A percentile compares a stretch with the other conserved stretches of the same genome.
Evolutionary conservation across 2,888 invertebrate genomes (phyloP).

Genomic region (Athalia circularis): DNA sequence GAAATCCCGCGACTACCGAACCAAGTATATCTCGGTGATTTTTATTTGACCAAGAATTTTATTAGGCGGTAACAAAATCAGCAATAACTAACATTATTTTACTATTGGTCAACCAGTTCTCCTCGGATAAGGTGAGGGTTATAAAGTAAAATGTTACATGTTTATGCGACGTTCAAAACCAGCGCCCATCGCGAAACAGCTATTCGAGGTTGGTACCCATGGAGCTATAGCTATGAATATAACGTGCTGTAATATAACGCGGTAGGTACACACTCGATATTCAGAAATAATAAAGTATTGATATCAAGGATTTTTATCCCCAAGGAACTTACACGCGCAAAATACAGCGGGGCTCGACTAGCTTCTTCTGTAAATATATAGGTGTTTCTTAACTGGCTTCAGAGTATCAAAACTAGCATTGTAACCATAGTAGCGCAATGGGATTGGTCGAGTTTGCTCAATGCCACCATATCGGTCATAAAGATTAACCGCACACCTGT

Average conservation of each 20-base stretch:
- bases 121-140: constrained; percentile 46
- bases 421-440: background rate
- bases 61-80: constrained; percentile 64
- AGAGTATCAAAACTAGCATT: no score
- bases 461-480: constrained; percentile 49
- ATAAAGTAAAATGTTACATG: constrained; percentile 65
- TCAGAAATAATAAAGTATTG: no score
- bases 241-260: no score
- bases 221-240: no score
- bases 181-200: constrained; percentile 50
- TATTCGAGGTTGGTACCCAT: no score
- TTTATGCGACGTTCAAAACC: constrained; percentile 56
- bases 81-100: constrained; percentile 64
- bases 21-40: constrained; percentile 51
- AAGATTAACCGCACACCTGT: constrained; percentile 60
- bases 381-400: no score
- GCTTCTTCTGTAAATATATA: no score
- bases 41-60: constrained; percentile 63
- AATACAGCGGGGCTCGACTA: no score
- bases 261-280: no score
- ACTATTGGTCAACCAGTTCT: constrained; percentile 54
- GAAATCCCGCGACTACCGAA: background rate
- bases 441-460: constrained; percentile 10
- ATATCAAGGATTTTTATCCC: no score
- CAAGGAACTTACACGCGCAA: no score